These are phyloP conservation scores for Andrena marginata DNA, from an alignment of 2,888 invertebrate genomes.

Conservation along the genomic window DNA sequence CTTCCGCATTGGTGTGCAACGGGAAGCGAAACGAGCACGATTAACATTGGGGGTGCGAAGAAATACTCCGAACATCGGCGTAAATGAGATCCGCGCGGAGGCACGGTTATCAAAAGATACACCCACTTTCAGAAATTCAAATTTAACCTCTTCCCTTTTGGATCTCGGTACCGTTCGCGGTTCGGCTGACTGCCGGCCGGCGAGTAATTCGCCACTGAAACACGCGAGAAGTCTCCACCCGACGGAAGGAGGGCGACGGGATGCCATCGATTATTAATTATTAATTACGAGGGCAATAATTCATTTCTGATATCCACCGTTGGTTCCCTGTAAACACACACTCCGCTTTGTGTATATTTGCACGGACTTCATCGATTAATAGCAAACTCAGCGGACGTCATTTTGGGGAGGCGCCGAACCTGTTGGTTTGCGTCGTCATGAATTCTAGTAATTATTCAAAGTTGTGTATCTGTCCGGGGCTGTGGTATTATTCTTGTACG, in stretches of 20 bases:
- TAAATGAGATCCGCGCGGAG: slow-evolving; percentile 25
- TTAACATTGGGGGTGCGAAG: slow-evolving; percentile 23
- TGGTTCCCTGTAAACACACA: too few relatives aligned
- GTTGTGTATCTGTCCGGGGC: neutral
- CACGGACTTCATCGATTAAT: neutral
- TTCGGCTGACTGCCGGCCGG: neutral
- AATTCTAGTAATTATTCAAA: slow-evolving; percentile 10
- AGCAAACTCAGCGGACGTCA: too few relatives aligned
- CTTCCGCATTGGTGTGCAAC: slow-evolving; percentile 19
- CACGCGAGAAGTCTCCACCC: too few relatives aligned
- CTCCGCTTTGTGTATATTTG: too few relatives aligned
- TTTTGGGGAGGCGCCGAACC: neutral
- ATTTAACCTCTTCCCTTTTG: slow-evolving; percentile 17
- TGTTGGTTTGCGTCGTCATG: neutral
- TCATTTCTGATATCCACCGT: too few relatives aligned
- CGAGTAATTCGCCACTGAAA: neutral
- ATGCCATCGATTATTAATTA: too few relatives aligned
- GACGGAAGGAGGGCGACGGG: too few relatives aligned
- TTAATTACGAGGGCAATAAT: too few relatives aligned
- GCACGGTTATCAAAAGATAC: slow-evolving; percentile 1
- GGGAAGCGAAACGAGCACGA: slow-evolving; percentile 30
- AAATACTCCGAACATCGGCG: slow-evolving; percentile 7
- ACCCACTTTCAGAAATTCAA: slow-evolving; percentile 23
- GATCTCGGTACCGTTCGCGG: neutral
- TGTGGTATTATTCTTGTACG: too few relatives aligned